A percentile compares a stretch with the other conserved stretches of the same genome.
Evolutionary conservation across 2,113 vertebrate genomes (phyloP).

Genomic region (Phaethon lepturus): DNA sequence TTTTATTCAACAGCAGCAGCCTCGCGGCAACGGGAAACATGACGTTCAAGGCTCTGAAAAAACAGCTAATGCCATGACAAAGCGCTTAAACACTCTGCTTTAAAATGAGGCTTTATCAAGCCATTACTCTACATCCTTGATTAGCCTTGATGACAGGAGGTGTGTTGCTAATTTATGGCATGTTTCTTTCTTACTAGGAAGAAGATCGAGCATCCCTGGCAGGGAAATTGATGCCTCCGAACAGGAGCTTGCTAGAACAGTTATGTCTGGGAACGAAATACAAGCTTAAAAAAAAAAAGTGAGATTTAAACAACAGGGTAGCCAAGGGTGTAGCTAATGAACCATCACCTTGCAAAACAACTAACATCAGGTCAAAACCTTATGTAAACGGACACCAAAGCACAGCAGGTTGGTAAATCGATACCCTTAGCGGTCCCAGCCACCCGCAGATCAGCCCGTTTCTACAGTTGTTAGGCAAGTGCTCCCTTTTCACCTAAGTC

Average conservation of each 20-base stretch:
- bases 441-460: neutral
- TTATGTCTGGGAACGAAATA: neutral
- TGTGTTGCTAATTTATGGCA: neutral
- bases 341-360: neutral
- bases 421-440: neutral
- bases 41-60: neutral
- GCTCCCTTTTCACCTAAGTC: neutral
- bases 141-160: neutral
- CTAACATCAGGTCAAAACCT: neutral
- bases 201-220: neutral
- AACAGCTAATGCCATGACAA: neutral
- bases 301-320: neutral
- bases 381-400: neutral
- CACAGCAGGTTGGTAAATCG: neutral
- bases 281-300: neutral
- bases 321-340: constrained; percentile 14
- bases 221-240: neutral
- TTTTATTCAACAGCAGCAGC: neutral
- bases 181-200: neutral
- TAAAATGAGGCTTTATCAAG: neutral
- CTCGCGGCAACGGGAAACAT: neutral
- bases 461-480: neutral
- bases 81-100: neutral
- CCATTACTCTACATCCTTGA: neutral
- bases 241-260: neutral